phyloP scores from a whole-genome alignment of 2,797 vertebrate species.

The Amniataba percoides region DNA sequence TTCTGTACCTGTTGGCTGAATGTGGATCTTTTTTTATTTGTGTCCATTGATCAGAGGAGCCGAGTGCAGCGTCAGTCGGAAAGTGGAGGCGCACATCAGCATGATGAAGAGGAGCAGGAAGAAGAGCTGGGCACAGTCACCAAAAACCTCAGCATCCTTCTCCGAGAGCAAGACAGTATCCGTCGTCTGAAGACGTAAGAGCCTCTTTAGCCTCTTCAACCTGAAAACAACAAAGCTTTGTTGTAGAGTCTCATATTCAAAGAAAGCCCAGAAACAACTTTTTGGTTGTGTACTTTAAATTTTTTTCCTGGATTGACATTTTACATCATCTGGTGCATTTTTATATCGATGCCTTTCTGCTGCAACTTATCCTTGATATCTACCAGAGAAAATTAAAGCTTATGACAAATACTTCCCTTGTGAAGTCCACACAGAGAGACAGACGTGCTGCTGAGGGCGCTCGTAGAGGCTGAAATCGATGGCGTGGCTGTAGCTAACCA shows the following conservation, averaged over 20 bases:
- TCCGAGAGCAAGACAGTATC: conserved; percentile 86
- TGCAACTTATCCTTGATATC: background rate
- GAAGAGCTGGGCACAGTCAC: conserved; percentile 86
- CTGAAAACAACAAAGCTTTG: conserved; percentile 44
- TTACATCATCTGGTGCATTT: too few species aligned
- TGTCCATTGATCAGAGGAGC: conserved; percentile 52
- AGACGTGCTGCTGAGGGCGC: conserved; percentile 87
- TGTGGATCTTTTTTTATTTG: background rate
- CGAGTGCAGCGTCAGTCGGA: conserved; percentile 76
- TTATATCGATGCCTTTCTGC: background rate
- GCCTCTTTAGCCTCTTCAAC: conserved; percentile 79
- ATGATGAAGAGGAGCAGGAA: conserved; percentile 85
- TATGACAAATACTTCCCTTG: background rate
- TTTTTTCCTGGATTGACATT: background rate
- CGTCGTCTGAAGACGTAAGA: conserved; percentile 85
- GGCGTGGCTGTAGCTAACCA: conserved; percentile 91
- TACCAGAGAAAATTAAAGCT: background rate
- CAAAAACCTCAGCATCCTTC: conserved; percentile 82
- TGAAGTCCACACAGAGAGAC: conserved; percentile 82
- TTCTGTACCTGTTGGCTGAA: conserved; percentile 5
- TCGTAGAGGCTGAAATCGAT: conserved; percentile 92
- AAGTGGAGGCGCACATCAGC: conserved; percentile 73
- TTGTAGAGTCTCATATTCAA: background rate
- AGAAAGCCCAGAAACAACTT: background rate
- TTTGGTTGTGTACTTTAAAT: background rate